A percentile compares a stretch with the other conserved stretches of the same genome.
phyloP scores from a whole-genome alignment of 2,797 vertebrate genomes.

The Chloroceryle inda region DNA sequence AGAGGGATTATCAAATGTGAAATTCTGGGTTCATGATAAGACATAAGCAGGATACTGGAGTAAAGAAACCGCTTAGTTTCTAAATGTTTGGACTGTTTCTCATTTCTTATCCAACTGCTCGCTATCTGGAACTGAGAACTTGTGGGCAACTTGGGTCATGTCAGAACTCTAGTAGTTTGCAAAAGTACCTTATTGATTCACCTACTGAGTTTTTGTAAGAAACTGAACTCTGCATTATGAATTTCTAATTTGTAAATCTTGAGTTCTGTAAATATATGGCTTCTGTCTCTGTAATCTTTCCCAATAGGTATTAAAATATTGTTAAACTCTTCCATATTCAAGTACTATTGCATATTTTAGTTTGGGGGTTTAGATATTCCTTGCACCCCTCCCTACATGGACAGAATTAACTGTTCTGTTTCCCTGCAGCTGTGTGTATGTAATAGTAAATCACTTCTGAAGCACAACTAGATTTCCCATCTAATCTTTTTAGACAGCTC shows the following conservation, averaged over 20 bases:
- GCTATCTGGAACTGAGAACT: not conserved
- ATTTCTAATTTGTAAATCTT: not conserved
- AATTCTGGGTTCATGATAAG: not conserved
- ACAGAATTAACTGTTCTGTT: not conserved
- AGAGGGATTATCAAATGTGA: not conserved
- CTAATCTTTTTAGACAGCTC: not conserved
- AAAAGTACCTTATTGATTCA: not conserved
- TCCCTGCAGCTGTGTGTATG: not conserved
- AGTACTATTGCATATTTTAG: not conserved
- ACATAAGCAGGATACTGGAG: not conserved
- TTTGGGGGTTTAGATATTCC: not conserved
- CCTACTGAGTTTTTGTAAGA: not conserved
- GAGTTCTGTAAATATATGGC: not conserved
- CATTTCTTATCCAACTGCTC: not conserved
- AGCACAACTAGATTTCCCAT: not conserved
- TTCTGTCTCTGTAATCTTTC: not conserved
- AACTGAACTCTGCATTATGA: not conserved
- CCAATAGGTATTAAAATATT: not conserved
- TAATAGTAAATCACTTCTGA: not conserved
- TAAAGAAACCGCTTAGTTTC: not conserved
- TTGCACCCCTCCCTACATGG: not conserved
- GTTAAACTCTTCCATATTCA: not conserved
- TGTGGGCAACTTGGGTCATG: not conserved
- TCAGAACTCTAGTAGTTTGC: not conserved
- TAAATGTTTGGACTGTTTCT: not conserved